Conservation (phyloP, 2,797 vertebrate genomes). For the Champsocephalus gunnari region DNA sequence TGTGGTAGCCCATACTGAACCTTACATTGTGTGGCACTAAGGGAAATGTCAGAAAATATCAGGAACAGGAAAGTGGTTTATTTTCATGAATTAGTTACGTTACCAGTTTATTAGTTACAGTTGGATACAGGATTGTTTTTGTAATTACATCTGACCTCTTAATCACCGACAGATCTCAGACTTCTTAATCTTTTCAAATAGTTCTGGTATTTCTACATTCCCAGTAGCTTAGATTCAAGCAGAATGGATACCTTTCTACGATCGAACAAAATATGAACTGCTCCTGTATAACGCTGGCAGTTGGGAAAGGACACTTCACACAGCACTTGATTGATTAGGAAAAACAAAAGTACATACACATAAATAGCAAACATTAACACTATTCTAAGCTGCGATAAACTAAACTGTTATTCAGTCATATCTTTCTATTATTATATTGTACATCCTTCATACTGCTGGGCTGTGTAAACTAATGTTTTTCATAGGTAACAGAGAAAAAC, state of each 20-base stretch:
- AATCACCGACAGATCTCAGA: not conserved
- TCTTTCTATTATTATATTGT: not conserved
- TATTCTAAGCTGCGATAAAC: not conserved
- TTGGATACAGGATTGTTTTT: not conserved
- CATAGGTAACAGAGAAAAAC: slow-evolving; percentile 16
- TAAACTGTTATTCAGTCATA: not conserved
- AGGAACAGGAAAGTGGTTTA: not conserved
- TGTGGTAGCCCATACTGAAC: slow-evolving; percentile 1
- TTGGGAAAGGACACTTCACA: not conserved
- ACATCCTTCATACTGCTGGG: not conserved
- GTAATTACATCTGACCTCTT: slow-evolving; percentile 3
- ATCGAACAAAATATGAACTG: not conserved
- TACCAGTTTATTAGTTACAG: not conserved
- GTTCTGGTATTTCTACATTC: not conserved
- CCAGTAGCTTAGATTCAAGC: not conserved
- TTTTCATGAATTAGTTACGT: not conserved
- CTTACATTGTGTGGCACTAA: not conserved
- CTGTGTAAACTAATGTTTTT: not conserved
- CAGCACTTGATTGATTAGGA: not conserved
- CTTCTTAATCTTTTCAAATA: not conserved
- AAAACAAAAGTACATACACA: not conserved
- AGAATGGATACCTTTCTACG: not conserved
- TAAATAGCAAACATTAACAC: not conserved
- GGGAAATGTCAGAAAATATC: not conserved
- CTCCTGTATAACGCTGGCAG: not conserved